These are phyloP conservation scores for Drosophila ochracea DNA, from an alignment of 2,888 invertebrate genomes.

Conservation along the genomic window DNA sequence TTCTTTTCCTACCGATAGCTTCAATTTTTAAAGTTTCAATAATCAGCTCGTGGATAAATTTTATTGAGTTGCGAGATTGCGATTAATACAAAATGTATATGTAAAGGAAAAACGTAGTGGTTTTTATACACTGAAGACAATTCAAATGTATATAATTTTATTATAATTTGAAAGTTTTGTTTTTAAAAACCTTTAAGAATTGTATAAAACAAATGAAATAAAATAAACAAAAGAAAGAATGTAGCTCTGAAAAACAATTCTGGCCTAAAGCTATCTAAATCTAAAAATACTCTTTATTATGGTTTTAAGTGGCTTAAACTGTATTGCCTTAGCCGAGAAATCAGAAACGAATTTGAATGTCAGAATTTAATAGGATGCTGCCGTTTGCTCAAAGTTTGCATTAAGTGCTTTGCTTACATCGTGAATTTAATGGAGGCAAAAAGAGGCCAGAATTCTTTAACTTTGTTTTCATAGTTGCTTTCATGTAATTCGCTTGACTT, in stretches of 20 bases:
- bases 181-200: too few species aligned
- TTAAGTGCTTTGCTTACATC: not conserved
- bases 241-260: not conserved
- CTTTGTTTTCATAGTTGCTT: not conserved
- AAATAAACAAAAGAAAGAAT: too few species aligned
- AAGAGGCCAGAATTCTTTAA: not conserved
- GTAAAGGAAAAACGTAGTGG: too few species aligned
- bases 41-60: not conserved
- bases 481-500: not conserved
- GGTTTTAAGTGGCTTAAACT: too few species aligned
- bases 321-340: not conserved
- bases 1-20: not conserved
- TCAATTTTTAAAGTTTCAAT: too few species aligned
- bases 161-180: too few species aligned
- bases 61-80: not conserved
- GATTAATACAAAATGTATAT: too few species aligned
- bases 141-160: too few species aligned
- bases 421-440: not conserved
- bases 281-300: not conserved
- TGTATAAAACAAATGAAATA: too few species aligned
- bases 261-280: not conserved
- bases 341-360: not conserved
- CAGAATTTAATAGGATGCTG: not conserved
- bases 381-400: too few species aligned
- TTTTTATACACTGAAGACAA: too few species aligned